Percentiles rank a stretch among this genome's conserved stretches.
phyloP scores from a whole-genome alignment of 1,140 invertebrate genomes.

The Drosophila virilis region DNA sequence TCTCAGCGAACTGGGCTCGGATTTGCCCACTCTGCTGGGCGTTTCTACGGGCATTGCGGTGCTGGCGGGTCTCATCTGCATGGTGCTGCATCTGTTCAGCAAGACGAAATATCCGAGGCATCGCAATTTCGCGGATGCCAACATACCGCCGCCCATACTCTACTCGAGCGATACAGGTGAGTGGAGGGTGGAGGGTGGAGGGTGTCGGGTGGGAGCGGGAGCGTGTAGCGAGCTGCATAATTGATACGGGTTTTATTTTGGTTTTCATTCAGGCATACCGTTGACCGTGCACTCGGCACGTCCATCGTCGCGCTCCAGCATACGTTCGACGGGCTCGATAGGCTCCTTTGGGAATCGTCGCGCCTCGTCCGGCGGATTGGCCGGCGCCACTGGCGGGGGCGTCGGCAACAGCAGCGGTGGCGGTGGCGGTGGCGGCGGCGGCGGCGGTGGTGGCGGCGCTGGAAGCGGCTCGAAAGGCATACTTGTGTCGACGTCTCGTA shows the following conservation, averaged over 20 bases:
- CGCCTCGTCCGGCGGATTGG: conserved; percentile 86
- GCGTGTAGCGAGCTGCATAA: background rate
- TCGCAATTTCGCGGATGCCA: conserved; percentile 91
- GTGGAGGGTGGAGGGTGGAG: background rate
- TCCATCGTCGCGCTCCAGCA: conserved; percentile 89
- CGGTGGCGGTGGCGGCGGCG: conserved; percentile 57
- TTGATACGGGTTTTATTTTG: conserved; percentile 9
- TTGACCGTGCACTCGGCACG: conserved; percentile 87
- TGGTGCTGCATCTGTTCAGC: conserved; percentile 93
- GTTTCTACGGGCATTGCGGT: conserved; percentile 92
- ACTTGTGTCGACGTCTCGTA: conserved; percentile 89
- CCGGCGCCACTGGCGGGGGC: conserved; percentile 68
- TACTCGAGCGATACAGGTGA: conserved; percentile 92
- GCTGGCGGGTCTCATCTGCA: conserved; percentile 92
- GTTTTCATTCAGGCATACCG: conserved; percentile 86
- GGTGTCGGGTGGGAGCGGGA: background rate
- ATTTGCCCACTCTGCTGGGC: conserved; percentile 92
- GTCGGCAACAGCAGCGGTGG: conserved; percentile 58
- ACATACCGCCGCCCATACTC: conserved; percentile 91
- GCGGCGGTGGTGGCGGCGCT: conserved; percentile 26
- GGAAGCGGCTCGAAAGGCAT: conserved; percentile 85
- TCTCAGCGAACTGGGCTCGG: conserved; percentile 91
- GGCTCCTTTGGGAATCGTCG: conserved; percentile 86
- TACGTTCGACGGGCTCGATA: conserved; percentile 87
- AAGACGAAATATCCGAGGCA: conserved; percentile 89